Conservation (phyloP, 2,888 invertebrate species). For the Pandemis heparana region DNA sequence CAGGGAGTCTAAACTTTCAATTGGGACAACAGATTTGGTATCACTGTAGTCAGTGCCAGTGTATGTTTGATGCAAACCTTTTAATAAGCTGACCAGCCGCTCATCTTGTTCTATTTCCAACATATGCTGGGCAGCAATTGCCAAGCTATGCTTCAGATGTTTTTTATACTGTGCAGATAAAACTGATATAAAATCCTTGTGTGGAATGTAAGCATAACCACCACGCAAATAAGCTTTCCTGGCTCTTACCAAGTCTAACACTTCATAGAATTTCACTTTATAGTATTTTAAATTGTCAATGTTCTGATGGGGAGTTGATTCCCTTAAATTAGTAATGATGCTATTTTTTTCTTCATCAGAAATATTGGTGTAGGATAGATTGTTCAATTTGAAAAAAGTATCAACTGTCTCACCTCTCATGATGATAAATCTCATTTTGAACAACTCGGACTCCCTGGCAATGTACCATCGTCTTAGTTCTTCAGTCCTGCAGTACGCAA, state of each 20-base stretch:
- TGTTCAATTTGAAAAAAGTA: slow-evolving; percentile 88
- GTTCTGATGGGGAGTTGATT: slow-evolving; percentile 86
- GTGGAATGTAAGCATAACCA: slow-evolving; percentile 96
- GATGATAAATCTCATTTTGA: slow-evolving; percentile 91
- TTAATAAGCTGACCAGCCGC: slow-evolving; percentile 90
- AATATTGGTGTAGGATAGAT: slow-evolving; percentile 88
- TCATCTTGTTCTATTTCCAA: slow-evolving; percentile 94
- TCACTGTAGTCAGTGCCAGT: slow-evolving; percentile 92
- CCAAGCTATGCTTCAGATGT: slow-evolving; percentile 89
- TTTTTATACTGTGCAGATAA: slow-evolving; percentile 91
- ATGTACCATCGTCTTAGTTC: slow-evolving; percentile 96
- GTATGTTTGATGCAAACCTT: slow-evolving; percentile 92
- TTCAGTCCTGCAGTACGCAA: slow-evolving; percentile 96
- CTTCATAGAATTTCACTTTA: slow-evolving; percentile 94
- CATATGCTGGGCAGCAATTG: slow-evolving; percentile 89
- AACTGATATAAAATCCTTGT: slow-evolving; percentile 93
- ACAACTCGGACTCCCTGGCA: slow-evolving; percentile 94
- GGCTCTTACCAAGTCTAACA: slow-evolving; percentile 92
- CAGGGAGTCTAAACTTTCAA: slow-evolving; percentile 91
- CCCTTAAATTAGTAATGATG: slow-evolving; percentile 86
- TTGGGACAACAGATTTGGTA: slow-evolving; percentile 85
- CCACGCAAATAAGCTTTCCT: slow-evolving; percentile 92
- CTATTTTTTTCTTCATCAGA: slow-evolving; percentile 88
- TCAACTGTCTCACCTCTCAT: slow-evolving; percentile 87
- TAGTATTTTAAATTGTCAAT: slow-evolving; percentile 89